Conservation (phyloP, 2,797 vertebrate species). For the Poecile montanus region DNA sequence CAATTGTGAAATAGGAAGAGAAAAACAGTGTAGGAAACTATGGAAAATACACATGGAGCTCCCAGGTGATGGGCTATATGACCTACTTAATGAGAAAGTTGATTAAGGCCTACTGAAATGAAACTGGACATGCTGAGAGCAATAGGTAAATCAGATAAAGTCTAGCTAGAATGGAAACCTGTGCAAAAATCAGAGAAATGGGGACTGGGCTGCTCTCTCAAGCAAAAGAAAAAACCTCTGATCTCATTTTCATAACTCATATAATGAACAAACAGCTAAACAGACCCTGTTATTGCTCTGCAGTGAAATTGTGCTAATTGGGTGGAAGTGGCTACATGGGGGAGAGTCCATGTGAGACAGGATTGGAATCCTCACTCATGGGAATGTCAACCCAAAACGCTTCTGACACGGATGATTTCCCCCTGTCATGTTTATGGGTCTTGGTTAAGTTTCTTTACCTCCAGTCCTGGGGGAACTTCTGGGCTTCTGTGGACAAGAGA, state of each 20-base stretch:
- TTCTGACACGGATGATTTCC: neutral
- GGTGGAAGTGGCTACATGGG: neutral
- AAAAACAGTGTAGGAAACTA: neutral
- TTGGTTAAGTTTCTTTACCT: neutral
- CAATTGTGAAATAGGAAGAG: neutral
- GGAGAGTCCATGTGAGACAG: neutral
- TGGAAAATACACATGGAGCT: neutral
- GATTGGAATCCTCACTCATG: neutral
- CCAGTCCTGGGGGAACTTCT: neutral
- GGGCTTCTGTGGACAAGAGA: neutral
- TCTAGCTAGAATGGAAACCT: neutral
- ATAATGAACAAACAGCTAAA: neutral
- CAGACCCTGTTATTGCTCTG: neutral
- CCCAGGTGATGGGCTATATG: neutral
- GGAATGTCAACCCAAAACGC: neutral
- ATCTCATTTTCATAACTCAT: neutral
- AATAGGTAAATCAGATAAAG: neutral
- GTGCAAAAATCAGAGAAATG: neutral
- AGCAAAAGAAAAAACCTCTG: neutral
- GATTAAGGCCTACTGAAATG: neutral
- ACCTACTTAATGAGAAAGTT: neutral
- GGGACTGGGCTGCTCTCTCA: neutral
- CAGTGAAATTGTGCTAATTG: neutral
- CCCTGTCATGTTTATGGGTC: neutral
- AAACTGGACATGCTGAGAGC: neutral